Evolutionary conservation across 1,140 invertebrate species (phyloP).

Genomic region (Drosophila nigromelanica): DNA sequence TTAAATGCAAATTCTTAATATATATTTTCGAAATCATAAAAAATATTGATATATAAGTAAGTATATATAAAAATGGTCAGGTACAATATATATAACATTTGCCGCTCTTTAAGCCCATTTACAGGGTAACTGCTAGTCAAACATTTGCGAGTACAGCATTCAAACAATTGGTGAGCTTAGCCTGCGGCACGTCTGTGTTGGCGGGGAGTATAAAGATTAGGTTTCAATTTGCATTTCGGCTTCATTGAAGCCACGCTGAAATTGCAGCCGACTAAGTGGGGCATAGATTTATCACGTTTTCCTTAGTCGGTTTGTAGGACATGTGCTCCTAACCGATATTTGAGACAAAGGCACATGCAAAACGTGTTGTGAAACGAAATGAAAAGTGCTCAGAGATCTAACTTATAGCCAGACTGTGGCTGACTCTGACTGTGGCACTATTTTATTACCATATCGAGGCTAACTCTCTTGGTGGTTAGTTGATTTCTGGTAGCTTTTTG

Average conservation of each 20-base stretch:
- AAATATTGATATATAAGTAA: not conserved
- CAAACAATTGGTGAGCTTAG: not conserved
- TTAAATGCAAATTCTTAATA: too few species aligned
- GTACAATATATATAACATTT: not conserved
- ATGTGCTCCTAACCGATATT: constrained; percentile 81
- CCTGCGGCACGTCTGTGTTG: constrained; percentile 32
- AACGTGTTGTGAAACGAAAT: constrained; percentile 51
- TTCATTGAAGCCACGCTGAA: constrained; percentile 72
- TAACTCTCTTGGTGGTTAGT: constrained; percentile 69
- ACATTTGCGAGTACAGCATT: not conserved
- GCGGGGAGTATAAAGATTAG: constrained; percentile 60
- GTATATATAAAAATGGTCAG: not conserved
- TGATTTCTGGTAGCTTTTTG: constrained; percentile 54
- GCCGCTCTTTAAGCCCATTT: not conserved
- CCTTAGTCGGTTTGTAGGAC: constrained; percentile 78
- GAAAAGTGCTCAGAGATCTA: constrained; percentile 38
- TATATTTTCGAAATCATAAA: too few species aligned
- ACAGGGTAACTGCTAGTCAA: constrained; percentile 2
- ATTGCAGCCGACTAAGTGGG: constrained; percentile 71
- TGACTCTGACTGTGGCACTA: constrained; percentile 11
- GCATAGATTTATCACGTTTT: constrained; percentile 77
- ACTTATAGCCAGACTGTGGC: constrained; percentile 2
- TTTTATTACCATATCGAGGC: constrained; percentile 79
- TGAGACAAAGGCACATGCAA: constrained; percentile 31
- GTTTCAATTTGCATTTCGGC: constrained; percentile 81